Conservation (phyloP, 1,140 invertebrate genomes). For the Papilio xuthus region DNA sequence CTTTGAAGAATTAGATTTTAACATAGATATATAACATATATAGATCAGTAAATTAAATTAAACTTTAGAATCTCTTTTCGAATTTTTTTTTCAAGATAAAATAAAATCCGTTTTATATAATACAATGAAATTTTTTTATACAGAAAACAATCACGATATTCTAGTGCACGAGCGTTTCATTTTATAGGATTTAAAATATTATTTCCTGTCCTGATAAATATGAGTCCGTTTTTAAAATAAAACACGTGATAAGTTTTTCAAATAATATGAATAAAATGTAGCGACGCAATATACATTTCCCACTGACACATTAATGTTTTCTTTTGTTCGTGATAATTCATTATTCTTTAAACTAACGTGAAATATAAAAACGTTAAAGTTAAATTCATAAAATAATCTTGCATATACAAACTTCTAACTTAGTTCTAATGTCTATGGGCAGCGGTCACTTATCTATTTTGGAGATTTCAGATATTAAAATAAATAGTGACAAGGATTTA, state of each 20-base stretch:
- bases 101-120: background rate
- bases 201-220: slow-evolving; percentile 2
- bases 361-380: background rate
- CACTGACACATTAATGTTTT: background rate
- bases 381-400: no score
- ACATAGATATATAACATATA: no score
- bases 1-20: no score
- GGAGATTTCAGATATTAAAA: background rate
- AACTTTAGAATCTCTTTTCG: background rate
- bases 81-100: background rate
- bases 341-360: background rate
- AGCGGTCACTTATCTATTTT: no score
- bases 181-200: slow-evolving; percentile 16
- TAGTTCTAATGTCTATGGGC: no score
- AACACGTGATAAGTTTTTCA: background rate
- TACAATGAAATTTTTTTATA: background rate
- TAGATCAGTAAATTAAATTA: background rate
- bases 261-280: background rate
- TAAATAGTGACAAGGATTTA: background rate
- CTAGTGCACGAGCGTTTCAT: background rate
- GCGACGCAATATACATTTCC: background rate
- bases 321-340: background rate
- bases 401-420: no score
- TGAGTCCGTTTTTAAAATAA: background rate
- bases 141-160: slow-evolving; percentile 3